These are phyloP conservation scores for Phalacrocorax brasilianus DNA, from an alignment of 2,113 vertebrate genomes.

Conservation along the genomic window DNA sequence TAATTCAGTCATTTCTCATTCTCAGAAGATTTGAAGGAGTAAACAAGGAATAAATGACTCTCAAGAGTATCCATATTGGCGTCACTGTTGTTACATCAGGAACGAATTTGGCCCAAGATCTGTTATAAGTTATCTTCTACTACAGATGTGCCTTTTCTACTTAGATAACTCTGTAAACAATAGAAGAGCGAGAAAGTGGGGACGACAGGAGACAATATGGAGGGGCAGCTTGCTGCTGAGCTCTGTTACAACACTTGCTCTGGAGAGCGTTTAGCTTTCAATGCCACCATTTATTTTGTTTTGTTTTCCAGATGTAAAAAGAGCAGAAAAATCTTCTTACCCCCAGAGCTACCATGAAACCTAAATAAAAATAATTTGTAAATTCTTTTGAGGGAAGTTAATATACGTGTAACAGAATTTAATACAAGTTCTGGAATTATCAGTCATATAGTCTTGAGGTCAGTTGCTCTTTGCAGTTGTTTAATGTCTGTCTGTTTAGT, in stretches of 20 bases:
- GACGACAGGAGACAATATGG: background rate
- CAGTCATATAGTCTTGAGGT: background rate
- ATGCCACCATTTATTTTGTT: background rate
- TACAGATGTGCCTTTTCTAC: background rate
- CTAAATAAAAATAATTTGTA: background rate
- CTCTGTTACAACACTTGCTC: background rate
- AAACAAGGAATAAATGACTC: slow-evolving; percentile 29
- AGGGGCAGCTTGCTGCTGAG: background rate
- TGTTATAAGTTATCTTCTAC: background rate
- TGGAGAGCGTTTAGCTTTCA: background rate
- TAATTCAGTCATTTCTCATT: slow-evolving; percentile 39
- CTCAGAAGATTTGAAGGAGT: slow-evolving; percentile 3
- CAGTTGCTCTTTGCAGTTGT: background rate
- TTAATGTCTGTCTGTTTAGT: background rate
- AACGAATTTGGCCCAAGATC: background rate
- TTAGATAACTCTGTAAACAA: background rate
- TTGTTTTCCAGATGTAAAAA: background rate
- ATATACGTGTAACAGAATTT: background rate
- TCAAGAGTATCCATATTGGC: background rate
- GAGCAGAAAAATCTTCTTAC: background rate
- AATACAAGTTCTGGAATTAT: background rate
- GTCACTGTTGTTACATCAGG: slow-evolving; percentile 14
- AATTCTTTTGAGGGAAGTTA: background rate
- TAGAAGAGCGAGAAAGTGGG: background rate
- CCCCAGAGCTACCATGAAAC: background rate